Conservation (phyloP, 2,113 vertebrate species). For the Seriola rivoliana region DNA sequence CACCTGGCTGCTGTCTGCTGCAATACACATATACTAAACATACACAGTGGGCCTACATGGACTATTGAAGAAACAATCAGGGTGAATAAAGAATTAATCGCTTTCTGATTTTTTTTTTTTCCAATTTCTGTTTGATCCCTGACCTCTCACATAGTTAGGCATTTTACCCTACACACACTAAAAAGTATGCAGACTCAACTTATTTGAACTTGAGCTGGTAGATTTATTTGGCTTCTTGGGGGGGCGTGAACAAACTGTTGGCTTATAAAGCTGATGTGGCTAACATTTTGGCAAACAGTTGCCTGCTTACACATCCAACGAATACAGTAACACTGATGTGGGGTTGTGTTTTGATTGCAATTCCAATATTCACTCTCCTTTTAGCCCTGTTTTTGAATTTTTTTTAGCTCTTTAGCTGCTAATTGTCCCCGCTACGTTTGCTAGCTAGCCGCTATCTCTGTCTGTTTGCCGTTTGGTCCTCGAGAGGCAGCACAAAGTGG, state of each 20-base stretch:
- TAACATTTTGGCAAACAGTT: too few relatives aligned
- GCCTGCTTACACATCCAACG: too few relatives aligned
- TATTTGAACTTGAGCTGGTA: too few relatives aligned
- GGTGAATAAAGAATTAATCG: neutral
- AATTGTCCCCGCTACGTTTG: neutral
- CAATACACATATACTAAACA: constrained; percentile 6
- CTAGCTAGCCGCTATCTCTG: neutral
- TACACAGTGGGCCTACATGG: neutral
- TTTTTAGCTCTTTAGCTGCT: neutral
- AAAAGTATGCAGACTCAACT: too few relatives aligned
- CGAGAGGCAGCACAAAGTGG: too few relatives aligned
- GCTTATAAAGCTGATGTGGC: too few relatives aligned
- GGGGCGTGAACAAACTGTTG: too few relatives aligned
- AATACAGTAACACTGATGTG: too few relatives aligned
- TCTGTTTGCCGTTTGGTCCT: neutral
- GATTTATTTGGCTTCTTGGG: too few relatives aligned
- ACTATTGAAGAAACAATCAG: neutral
- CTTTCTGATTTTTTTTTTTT: neutral
- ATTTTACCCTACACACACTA: too few relatives aligned
- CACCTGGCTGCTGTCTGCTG: constrained; percentile 39
- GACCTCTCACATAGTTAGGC: neutral
- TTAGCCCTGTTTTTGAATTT: neutral
- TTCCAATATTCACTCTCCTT: neutral
- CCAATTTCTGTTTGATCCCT: neutral
- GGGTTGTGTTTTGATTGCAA: too few relatives aligned